These are phyloP conservation scores for Amphiduros pacificus DNA, from an alignment of 2,888 invertebrate species.

Conservation along the genomic window DNA sequence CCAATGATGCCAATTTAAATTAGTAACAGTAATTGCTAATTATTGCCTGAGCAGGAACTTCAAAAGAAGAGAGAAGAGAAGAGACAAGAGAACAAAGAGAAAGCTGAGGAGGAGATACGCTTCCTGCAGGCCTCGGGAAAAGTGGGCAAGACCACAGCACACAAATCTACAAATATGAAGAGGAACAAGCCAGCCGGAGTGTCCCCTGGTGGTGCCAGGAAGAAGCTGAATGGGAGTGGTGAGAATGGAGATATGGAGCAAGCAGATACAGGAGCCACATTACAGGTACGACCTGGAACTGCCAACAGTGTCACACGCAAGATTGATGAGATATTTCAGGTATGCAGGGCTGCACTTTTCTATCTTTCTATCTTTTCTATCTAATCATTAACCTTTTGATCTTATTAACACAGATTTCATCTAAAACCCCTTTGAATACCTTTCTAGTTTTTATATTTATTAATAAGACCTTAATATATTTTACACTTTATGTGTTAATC, in stretches of 20 bases:
- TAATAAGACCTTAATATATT: no score
- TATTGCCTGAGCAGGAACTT: conserved; percentile 47
- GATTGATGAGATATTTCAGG: conserved; percentile 20
- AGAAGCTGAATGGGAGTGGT: neutral
- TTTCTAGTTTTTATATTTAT: no score
- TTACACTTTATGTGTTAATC: no score
- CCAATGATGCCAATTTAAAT: no score
- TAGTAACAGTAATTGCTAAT: no score
- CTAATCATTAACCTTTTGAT: no score
- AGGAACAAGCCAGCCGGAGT: conserved; percentile 22
- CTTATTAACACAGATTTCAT: no score
- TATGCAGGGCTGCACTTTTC: no score
- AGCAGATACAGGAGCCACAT: no score
- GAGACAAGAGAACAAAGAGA: conserved; percentile 44
- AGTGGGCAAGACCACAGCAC: conserved; percentile 37
- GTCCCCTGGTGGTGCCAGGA: neutral
- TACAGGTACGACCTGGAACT: no score
- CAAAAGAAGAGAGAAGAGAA: conserved; percentile 52
- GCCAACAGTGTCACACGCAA: neutral
- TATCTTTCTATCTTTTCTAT: no score
- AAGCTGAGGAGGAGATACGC: conserved; percentile 50
- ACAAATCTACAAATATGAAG: conserved; percentile 28
- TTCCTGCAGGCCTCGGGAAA: conserved; percentile 50
- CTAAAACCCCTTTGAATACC: no score
- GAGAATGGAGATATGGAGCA: neutral